Percentiles rank a stretch among this genome's conserved stretches.
Conservation (phyloP, 2,888 invertebrate species). For the Macropis europaea region DNA sequence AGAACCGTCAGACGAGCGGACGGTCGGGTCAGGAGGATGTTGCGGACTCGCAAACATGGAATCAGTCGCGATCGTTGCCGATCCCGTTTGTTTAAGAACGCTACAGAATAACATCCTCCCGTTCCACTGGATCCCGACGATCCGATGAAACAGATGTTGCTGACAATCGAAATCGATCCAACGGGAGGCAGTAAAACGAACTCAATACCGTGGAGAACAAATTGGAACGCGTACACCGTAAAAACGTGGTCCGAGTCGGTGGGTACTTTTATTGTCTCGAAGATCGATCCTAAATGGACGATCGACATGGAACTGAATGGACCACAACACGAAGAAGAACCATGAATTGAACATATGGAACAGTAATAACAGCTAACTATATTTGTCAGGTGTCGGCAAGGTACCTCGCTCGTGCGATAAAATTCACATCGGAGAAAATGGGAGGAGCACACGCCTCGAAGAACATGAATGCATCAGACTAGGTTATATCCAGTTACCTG, state of each 20-base stretch:
- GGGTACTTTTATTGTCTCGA: too few species aligned
- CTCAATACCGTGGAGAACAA: constrained; percentile 16
- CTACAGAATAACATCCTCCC: neutral
- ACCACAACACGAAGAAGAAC: too few species aligned
- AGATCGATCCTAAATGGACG: too few species aligned
- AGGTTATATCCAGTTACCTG: too few species aligned
- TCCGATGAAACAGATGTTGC: constrained; percentile 36
- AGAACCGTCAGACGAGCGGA: constrained; percentile 18
- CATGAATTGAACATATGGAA: too few species aligned
- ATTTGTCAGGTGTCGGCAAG: too few species aligned
- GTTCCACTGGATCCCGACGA: neutral
- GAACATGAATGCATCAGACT: too few species aligned
- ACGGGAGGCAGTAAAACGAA: neutral
- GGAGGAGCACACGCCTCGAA: too few species aligned
- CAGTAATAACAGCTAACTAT: too few species aligned
- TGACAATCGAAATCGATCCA: neutral
- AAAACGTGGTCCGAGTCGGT: neutral
- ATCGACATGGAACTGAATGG: too few species aligned
- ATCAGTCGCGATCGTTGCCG: constrained; percentile 29
- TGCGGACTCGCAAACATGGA: constrained; percentile 44
- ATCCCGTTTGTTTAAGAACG: constrained; percentile 43
- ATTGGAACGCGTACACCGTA: neutral
- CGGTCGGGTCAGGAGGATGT: constrained; percentile 28
- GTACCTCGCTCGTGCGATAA: too few species aligned
- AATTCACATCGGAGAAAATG: too few species aligned